Evolutionary conservation across 2,888 invertebrate genomes (phyloP).

Genomic region (Nasonovia ribisnigri): DNA sequence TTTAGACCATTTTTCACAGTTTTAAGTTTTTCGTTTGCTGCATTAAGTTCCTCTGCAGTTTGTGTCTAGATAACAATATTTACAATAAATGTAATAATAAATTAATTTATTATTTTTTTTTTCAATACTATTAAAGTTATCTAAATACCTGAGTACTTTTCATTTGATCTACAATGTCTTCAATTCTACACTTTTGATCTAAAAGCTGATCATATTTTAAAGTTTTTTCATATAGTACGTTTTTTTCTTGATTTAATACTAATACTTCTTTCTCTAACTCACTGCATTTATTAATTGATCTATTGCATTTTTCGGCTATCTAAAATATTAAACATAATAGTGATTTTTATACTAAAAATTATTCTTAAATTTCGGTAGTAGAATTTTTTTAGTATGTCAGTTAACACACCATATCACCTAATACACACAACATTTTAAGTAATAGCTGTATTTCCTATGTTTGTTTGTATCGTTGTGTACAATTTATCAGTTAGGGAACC

Average conservation of each 20-base stretch:
- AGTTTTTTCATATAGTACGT: slow-evolving; percentile 34
- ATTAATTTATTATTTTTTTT: not conserved
- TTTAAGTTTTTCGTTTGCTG: slow-evolving; percentile 64
- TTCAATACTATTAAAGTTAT: not conserved
- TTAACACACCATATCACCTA: not conserved
- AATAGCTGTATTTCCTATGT: not conserved
- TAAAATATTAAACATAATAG: not conserved
- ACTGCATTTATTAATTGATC: slow-evolving; percentile 46
- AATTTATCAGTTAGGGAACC: not conserved
- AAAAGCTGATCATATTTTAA: slow-evolving; percentile 57
- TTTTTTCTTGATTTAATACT: slow-evolving; percentile 49
- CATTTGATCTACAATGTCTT: slow-evolving; percentile 59
- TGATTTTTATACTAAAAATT: not conserved
- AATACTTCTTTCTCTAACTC: slow-evolving; percentile 53
- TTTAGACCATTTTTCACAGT: slow-evolving; percentile 65
- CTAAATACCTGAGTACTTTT: slow-evolving; percentile 39
- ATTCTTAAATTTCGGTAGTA: not conserved
- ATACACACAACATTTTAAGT: not conserved
- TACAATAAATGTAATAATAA: not conserved
- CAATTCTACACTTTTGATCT: slow-evolving; percentile 59
- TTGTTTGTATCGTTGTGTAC: not conserved
- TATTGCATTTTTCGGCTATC: slow-evolving; percentile 44
- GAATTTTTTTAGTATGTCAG: not conserved
- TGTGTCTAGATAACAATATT: slow-evolving; percentile 41
- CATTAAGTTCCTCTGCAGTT: slow-evolving; percentile 58